Evolutionary conservation across 2,797 vertebrate genomes (phyloP).

Genomic region (Graptemys geographica): DNA sequence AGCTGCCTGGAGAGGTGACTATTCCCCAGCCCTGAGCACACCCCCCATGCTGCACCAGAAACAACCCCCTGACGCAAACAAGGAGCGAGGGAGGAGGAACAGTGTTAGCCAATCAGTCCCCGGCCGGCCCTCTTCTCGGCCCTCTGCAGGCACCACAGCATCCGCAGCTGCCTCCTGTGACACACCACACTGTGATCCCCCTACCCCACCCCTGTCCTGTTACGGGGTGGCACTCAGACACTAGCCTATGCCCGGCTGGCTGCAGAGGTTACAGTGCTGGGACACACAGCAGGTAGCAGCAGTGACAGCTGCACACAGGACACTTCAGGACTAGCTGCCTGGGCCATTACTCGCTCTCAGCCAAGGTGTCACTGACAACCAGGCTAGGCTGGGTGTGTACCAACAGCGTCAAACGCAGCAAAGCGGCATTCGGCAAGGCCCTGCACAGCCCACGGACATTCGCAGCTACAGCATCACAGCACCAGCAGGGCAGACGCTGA

Average conservation of each 20-base stretch:
- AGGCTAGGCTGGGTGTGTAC: neutral
- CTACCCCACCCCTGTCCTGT: too few species aligned
- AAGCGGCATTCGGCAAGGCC: too few species aligned
- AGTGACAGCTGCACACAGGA: neutral
- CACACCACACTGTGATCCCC: too few species aligned
- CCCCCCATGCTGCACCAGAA: neutral
- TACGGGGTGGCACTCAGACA: neutral
- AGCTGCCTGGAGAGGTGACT: too few species aligned
- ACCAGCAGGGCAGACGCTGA: neutral
- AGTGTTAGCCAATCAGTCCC: neutral
- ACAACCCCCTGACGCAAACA: neutral
- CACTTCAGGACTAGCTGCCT: neutral
- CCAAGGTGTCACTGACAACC: neutral
- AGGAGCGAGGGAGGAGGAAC: neutral
- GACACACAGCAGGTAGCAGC: neutral
- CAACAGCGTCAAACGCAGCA: neutral
- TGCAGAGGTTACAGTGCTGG: neutral
- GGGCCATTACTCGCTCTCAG: neutral
- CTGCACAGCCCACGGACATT: neutral
- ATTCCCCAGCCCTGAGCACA: neutral
- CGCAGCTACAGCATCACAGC: neutral
- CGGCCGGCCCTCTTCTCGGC: neutral
- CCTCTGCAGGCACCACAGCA: neutral
- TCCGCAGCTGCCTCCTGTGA: neutral
- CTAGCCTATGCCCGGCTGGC: neutral